phyloP scores from a whole-genome alignment of 2,888 invertebrate species.

The Agonum fuliginosum region DNA sequence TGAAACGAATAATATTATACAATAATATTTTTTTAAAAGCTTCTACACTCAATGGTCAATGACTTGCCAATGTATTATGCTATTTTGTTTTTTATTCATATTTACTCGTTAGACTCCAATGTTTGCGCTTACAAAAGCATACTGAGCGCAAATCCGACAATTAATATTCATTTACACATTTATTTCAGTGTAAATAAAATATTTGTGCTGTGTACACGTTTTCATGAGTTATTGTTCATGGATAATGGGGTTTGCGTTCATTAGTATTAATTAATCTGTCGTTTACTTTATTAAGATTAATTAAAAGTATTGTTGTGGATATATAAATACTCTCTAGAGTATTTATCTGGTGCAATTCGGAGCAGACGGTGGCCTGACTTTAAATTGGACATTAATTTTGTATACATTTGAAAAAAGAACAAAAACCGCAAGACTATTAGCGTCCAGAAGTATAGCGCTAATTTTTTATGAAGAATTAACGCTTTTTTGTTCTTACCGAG shows the following conservation, averaged over 20 bases:
- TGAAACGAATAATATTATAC: too few species aligned
- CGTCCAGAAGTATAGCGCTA: conserved; percentile 9
- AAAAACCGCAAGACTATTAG: neutral
- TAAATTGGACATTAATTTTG: conserved; percentile 48
- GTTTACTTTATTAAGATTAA: conserved; percentile 55
- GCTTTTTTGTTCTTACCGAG: conserved; percentile 8
- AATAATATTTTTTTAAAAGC: too few species aligned
- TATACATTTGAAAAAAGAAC: conserved; percentile 33
- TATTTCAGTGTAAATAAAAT: conserved; percentile 40
- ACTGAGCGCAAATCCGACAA: neutral
- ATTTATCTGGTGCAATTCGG: conserved; percentile 31
- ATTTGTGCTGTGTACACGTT: neutral
- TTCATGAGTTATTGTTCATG: conserved; percentile 26
- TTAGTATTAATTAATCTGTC: conserved; percentile 55
- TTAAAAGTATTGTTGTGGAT: conserved; percentile 49
- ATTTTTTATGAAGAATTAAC: neutral
- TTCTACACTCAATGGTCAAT: too few species aligned
- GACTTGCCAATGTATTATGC: too few species aligned
- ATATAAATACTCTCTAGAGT: conserved; percentile 23
- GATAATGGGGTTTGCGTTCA: conserved; percentile 45
- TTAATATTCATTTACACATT: conserved; percentile 18
- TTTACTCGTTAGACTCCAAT: too few species aligned
- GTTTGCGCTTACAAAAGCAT: conserved; percentile 2
- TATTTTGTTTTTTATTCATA: too few species aligned
- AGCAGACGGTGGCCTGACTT: conserved; percentile 8